Base-by-base conservation (phyloP, 2,797 vertebrate species). In the Paramormyrops hopkinsi region DNA sequence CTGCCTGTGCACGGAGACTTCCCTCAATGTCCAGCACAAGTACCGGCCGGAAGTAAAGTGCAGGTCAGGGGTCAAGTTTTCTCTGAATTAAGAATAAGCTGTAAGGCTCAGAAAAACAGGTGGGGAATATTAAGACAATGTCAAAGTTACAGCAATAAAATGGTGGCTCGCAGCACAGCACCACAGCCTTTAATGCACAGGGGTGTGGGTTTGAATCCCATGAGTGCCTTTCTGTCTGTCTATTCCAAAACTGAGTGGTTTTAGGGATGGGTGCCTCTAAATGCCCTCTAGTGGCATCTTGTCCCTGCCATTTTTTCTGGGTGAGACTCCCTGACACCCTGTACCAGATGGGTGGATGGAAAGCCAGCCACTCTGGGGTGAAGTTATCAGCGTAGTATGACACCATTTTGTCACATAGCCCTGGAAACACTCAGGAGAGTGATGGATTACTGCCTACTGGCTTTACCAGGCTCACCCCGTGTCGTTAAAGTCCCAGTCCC, bases 21-120 rank as follows among this genome's bases (percentile, higher is more conserved):
- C 62, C 33, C 14, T 54, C 73, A 33, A 69, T 12, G 88, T 86
- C 51, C 50, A 86, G 7, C 17, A 33, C 41, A 62, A 22, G n/a
- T 59, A 41, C 11, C 25, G 2, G 29, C 44, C 17, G 29, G 0
- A 82, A 51, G 19, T 17, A 33, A 59, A 53, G 2, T 33, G n/a
- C 9, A 59, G 48, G 82, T 86, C 25, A 89, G 25, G 51, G 82
- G 84, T 73, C 56, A 86, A 37, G 29, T 44, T n/a, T 79, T 86
- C 14, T 86, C 37, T 22, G 12, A 53, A 69, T 83, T 59, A 83
- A 89, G 12, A 56, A 83, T 14, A 76, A 53, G 19, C 19, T 50
- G 50, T 53, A 5, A 86, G 25, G 4, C 51, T 17, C 25, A 56
- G 51, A 56, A 50, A 50, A 25, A 50, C 79, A 48, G 79, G n/a